phyloP scores from a whole-genome alignment of 2,113 vertebrate genomes.

The Halcyon senegalensis region DNA sequence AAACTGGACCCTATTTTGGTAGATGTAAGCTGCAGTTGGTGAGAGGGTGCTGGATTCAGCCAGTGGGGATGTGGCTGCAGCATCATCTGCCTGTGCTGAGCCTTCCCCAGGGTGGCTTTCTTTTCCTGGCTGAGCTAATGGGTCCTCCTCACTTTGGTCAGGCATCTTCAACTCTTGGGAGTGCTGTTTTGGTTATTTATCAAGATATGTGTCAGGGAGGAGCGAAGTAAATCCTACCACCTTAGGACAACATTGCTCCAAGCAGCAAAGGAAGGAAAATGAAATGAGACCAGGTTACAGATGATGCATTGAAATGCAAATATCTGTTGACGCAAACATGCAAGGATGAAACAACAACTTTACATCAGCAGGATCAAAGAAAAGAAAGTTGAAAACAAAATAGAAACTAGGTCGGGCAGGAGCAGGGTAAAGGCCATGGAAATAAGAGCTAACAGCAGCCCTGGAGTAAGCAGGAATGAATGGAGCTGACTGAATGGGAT shows the following conservation, averaged over 20 bases:
- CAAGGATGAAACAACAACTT: not conserved
- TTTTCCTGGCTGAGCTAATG: not conserved
- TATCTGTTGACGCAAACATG: not conserved
- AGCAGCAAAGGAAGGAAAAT: not conserved
- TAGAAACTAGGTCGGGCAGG: not conserved
- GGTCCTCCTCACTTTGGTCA: not conserved
- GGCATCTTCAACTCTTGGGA: not conserved
- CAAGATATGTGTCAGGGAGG: too few relatives aligned
- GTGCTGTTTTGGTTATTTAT: not conserved
- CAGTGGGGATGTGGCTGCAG: not conserved
- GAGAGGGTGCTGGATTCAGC: not conserved
- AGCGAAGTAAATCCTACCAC: not conserved
- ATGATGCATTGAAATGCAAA: constrained; percentile 11
- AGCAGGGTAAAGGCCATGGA: not conserved
- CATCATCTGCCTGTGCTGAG: rapidly evolving
- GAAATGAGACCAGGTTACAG: not conserved
- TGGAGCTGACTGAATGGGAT: constrained; percentile 16
- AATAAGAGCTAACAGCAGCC: not conserved
- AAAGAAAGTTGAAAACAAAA: not conserved
- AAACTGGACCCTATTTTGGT: not conserved
- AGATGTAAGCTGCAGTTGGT: not conserved
- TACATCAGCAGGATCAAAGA: not conserved
- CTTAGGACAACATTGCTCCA: not conserved
- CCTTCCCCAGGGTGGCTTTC: not conserved
- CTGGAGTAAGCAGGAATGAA: not conserved